Evolutionary conservation across 2,888 invertebrate genomes (phyloP), one percentile per base, ranked within the genome.

Genomic region (Teinopalpus imperialis): DNA sequence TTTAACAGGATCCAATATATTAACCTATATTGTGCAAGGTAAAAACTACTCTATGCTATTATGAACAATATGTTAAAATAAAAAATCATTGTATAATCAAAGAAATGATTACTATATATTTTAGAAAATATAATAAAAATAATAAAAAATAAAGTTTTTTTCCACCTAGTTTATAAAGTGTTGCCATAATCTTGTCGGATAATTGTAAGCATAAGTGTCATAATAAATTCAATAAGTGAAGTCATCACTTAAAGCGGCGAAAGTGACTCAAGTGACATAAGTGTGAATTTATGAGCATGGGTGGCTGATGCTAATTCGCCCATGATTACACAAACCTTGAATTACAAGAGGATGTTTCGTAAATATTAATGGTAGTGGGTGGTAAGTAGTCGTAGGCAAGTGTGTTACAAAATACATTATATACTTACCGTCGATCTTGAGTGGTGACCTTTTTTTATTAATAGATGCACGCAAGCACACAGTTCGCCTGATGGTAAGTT

Each of bases 231-330:
- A 42, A 53, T 26, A 26, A 8, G 20, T 42, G 24, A 39, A 31
- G 24, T 41, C 43, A 16, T 36, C 36, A 35, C 40, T 32, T 26
- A 18, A 12, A 18, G 6, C 5, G 3, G 6, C 6, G 26, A 26
- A 34, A 40, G 40, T 47, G 41, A 41, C 46, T 45, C 36, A 49
- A 49, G 39, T 46, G 45, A 31, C 51, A 46, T 31, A n/a, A 24
- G 20, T 41, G 37, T 10, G 35, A 48, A 37, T 18, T 21, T 32
- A 24, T 42, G 9, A 18, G 32, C 21, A 29, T 48, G 24, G 32
- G 35, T 42, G 37, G 8, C n/a, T 24, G 27, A 24, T 37, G 41
- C 16, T 31, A 23, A 41, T 16, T 16, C 12, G 27, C 10, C 10
- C 14, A 3, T 26, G 34, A 21, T 29, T 43, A 13, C 29, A 23